A percentile compares a stretch with the other conserved stretches of the same genome.
These are phyloP conservation scores for Sinelater perroti DNA, from an alignment of 2,888 invertebrate species.

Conservation along the genomic window DNA sequence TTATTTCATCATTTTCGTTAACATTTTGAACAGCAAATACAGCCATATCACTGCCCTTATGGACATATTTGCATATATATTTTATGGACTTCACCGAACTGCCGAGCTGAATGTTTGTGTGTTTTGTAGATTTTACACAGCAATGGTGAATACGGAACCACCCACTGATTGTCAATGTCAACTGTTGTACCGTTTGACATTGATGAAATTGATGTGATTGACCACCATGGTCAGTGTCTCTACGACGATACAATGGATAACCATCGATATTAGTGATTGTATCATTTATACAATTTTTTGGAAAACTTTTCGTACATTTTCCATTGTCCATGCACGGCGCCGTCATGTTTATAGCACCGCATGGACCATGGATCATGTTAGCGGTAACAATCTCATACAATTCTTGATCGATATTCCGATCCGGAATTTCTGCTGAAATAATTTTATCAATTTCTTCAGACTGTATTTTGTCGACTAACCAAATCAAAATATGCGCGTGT, in stretches of 20 bases:
- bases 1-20: conserved; percentile 45
- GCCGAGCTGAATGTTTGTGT: conserved; percentile 54
- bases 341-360: no score
- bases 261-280: conserved; percentile 41
- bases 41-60: conserved; percentile 45
- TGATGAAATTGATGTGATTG: no score
- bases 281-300: conserved; percentile 19
- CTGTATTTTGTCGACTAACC: conserved; percentile 46
- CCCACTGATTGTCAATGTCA: conserved; percentile 51
- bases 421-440: conserved; percentile 52
- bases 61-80: conserved; percentile 58
- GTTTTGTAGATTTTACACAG: conserved; percentile 45
- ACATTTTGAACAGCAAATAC: conserved; percentile 39
- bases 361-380: conserved; percentile 45
- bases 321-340: no score
- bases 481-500: conserved; percentile 50
- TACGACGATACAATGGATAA: conserved; percentile 49
- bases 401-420: conserved; percentile 45
- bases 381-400: no score
- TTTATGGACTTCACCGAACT: conserved; percentile 57
- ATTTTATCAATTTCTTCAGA: conserved; percentile 51
- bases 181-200: no score
- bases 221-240: conserved; percentile 21
- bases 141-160: no score
- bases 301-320: conserved; percentile 50